phyloP scores from a whole-genome alignment of 2,797 vertebrate genomes.

The Astyanax mexicanus region DNA sequence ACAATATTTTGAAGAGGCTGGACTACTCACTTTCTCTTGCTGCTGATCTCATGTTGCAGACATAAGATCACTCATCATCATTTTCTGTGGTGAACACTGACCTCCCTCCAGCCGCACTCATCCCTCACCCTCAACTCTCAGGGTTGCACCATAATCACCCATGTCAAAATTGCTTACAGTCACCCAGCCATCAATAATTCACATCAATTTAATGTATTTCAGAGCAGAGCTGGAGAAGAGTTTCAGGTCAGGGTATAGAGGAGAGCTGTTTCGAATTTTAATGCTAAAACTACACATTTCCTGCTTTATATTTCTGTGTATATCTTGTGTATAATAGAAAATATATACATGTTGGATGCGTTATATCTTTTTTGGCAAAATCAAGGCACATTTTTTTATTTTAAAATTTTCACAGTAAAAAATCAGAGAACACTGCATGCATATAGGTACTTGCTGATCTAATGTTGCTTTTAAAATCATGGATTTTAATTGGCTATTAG shows the following conservation, averaged over 20 bases:
- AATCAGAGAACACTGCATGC: too few relatives aligned
- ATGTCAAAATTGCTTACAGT: constrained; percentile 55
- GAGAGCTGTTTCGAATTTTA: not conserved
- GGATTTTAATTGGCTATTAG: too few relatives aligned
- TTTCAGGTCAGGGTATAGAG: not conserved
- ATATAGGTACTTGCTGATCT: too few relatives aligned
- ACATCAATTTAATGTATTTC: constrained; percentile 41
- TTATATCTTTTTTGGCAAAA: too few relatives aligned
- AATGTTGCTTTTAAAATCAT: too few relatives aligned
- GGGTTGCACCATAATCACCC: constrained; percentile 41
- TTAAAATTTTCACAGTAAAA: too few relatives aligned
- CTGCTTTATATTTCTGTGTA: not conserved
- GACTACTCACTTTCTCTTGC: not conserved
- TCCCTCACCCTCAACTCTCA: not conserved
- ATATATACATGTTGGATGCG: too few relatives aligned
- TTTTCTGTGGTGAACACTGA: not conserved
- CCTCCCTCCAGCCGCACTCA: not conserved
- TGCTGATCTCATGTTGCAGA: not conserved
- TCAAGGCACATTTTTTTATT: too few relatives aligned
- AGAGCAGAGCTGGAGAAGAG: not conserved
- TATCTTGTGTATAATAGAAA: too few relatives aligned
- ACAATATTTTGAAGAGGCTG: not conserved
- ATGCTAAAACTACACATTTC: not conserved
- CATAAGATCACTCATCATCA: not conserved
- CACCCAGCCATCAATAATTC: constrained; percentile 51